Percentiles rank a stretch among this genome's conserved stretches.
Conservation (phyloP, 2,888 invertebrate genomes). For the Cryptus armator region DNA sequence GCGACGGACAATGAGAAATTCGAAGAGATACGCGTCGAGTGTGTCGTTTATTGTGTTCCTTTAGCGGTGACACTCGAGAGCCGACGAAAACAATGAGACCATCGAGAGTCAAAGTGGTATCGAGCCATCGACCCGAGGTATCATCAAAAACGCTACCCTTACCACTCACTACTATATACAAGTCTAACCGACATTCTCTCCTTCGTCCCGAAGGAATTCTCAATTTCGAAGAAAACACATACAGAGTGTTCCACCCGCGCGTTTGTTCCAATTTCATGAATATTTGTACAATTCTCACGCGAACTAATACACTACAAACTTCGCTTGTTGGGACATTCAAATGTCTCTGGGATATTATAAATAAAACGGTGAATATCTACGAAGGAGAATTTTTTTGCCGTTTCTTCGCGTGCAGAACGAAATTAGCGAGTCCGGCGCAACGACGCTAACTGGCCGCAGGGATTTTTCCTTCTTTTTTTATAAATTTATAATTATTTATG, state of each 20-base stretch:
- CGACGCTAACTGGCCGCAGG: not conserved
- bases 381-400: not conserved
- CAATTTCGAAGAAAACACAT: not conserved
- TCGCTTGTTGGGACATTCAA: not conserved
- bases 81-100: slow-evolving; percentile 52
- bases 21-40: not conserved
- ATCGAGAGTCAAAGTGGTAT: slow-evolving; percentile 39
- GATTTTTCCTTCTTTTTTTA: slow-evolving; percentile 1
- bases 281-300: slow-evolving; percentile 1
- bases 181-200: slow-evolving; percentile 8
- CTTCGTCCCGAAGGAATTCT: slow-evolving; percentile 34
- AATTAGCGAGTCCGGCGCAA: slow-evolving; percentile 38
- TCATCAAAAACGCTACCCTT: slow-evolving; percentile 40
- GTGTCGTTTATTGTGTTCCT: slow-evolving; percentile 37
- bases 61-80: slow-evolving; percentile 41
- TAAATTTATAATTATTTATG: slow-evolving; percentile 2
- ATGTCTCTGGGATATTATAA: slow-evolving; percentile 41
- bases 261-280: slow-evolving; percentile 26
- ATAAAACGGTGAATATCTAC: slow-evolving; percentile 17
- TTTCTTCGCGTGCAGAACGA: slow-evolving; percentile 38
- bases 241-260: not conserved
- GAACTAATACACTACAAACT: slow-evolving; percentile 6
- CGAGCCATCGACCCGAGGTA: slow-evolving; percentile 38
- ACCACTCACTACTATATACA: not conserved
- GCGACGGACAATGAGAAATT: slow-evolving; percentile 13